These are phyloP conservation scores for Cephus spinipes DNA, from an alignment of 2,888 invertebrate genomes.

Conservation along the genomic window DNA sequence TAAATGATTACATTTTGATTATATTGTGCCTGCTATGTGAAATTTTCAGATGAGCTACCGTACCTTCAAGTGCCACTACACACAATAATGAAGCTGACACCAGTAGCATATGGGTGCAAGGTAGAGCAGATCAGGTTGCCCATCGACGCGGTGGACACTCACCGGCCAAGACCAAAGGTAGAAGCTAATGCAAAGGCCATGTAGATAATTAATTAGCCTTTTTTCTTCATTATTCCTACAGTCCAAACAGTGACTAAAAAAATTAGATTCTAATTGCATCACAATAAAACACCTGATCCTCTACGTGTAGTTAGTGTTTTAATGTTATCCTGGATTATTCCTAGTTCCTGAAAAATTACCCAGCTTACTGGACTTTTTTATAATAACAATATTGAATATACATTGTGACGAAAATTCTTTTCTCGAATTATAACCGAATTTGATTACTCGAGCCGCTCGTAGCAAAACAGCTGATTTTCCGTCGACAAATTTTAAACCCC, in stretches of 20 bases:
- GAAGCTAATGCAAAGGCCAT: conserved; percentile 46
- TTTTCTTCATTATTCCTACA: not conserved
- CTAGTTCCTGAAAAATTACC: conserved; percentile 2
- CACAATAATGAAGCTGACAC: conserved; percentile 96
- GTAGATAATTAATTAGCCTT: conserved; percentile 14
- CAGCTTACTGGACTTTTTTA: not conserved
- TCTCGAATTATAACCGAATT: too few species aligned
- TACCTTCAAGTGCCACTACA: conserved; percentile 93
- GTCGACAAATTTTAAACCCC: too few species aligned
- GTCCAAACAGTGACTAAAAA: not conserved
- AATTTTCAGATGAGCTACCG: conserved; percentile 82
- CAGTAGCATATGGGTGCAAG: conserved; percentile 98
- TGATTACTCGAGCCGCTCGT: too few species aligned
- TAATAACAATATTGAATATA: too few species aligned
- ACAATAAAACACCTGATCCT: conserved; percentile 40
- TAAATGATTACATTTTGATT: not conserved
- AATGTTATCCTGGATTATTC: conserved; percentile 28
- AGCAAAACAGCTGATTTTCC: too few species aligned
- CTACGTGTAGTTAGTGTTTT: conserved; percentile 42
- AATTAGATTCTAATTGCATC: conserved; percentile 33
- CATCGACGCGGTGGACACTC: conserved; percentile 96
- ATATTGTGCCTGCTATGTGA: not conserved
- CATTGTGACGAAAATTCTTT: too few species aligned
- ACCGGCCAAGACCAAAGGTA: conserved; percentile 90
- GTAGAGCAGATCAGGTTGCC: conserved; percentile 93